phyloP scores from a whole-genome alignment of 2,888 invertebrate genomes.

The Blastobasis lacticolella region DNA sequence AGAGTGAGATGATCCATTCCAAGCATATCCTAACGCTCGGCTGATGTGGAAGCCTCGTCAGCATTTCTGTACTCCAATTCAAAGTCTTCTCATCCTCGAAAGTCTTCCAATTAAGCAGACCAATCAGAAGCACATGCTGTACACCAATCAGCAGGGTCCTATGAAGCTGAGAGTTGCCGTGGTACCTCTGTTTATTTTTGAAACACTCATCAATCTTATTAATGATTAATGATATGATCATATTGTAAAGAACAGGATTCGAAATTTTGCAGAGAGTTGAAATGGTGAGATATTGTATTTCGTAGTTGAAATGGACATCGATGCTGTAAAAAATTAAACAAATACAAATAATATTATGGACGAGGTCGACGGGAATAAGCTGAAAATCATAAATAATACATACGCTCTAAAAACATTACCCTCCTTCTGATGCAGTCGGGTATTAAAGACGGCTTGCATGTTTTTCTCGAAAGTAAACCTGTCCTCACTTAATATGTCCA shows the following conservation, averaged over 20 bases:
- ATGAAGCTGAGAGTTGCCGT: constrained; percentile 54
- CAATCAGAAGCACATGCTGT: constrained; percentile 45
- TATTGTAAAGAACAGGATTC: constrained; percentile 27
- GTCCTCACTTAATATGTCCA: constrained; percentile 27
- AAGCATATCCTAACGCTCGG: constrained; percentile 47
- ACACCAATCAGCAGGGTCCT: constrained; percentile 41
- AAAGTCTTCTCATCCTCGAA: constrained; percentile 22
- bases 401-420: no score
- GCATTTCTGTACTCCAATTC: constrained; percentile 42
- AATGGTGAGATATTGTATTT: constrained; percentile 42
- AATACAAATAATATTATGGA: not conserved
- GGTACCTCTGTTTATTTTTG: constrained; percentile 54
- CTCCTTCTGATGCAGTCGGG: no score
- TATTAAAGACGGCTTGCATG: no score
- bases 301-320: constrained; percentile 38
- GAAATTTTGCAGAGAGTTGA: constrained; percentile 34
- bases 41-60: constrained; percentile 57
- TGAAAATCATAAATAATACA: no score
- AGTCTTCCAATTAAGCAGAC: constrained; percentile 28
- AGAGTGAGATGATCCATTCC: constrained; percentile 55
- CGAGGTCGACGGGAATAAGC: no score
- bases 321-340: constrained; percentile 30
- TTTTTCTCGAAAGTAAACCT: no score
- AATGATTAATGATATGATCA: constrained; percentile 34
- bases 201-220: constrained; percentile 42